phyloP scores from a whole-genome alignment of 1,140 invertebrate species.

The Apis dorsata region DNA sequence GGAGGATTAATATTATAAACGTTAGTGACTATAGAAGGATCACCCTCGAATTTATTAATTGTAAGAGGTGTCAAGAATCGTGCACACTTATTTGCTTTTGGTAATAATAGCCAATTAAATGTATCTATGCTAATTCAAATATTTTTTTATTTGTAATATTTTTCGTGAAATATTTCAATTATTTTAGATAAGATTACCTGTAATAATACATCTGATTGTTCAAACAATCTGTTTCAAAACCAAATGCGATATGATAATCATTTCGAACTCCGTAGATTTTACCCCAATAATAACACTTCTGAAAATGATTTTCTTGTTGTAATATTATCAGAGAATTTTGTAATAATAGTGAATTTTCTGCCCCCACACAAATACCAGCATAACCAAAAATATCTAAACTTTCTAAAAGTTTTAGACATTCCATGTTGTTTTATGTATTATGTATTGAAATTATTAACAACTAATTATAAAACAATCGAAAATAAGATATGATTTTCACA shows the following conservation, averaged over 20 bases:
- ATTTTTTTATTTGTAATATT: not conserved
- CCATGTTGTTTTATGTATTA: slow-evolving; percentile 59
- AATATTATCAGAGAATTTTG: slow-evolving; percentile 86
- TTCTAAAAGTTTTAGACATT: slow-evolving; percentile 70
- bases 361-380: slow-evolving; percentile 83
- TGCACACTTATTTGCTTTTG: slow-evolving; percentile 82
- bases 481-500: slow-evolving; percentile 1
- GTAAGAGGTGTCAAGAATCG: slow-evolving; percentile 82
- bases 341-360: slow-evolving; percentile 84
- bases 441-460: not conserved
- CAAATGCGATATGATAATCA: slow-evolving; percentile 88
- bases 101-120: slow-evolving; percentile 85
- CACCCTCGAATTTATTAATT: slow-evolving; percentile 80
- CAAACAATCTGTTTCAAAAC: slow-evolving; percentile 85
- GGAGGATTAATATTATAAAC: slow-evolving; percentile 78
- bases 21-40: slow-evolving; percentile 80
- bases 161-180: not conserved
- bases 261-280: slow-evolving; percentile 83
- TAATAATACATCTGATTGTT: slow-evolving; percentile 86
- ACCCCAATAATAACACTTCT: slow-evolving; percentile 87
- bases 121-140: slow-evolving; percentile 81
- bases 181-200: slow-evolving; percentile 70
- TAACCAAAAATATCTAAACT: slow-evolving; percentile 77
- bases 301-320: slow-evolving; percentile 88
- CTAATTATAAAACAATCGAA: slow-evolving; percentile 20